phyloP scores from a whole-genome alignment of 2,797 vertebrate species.

The Thamnophis elegans region DNA sequence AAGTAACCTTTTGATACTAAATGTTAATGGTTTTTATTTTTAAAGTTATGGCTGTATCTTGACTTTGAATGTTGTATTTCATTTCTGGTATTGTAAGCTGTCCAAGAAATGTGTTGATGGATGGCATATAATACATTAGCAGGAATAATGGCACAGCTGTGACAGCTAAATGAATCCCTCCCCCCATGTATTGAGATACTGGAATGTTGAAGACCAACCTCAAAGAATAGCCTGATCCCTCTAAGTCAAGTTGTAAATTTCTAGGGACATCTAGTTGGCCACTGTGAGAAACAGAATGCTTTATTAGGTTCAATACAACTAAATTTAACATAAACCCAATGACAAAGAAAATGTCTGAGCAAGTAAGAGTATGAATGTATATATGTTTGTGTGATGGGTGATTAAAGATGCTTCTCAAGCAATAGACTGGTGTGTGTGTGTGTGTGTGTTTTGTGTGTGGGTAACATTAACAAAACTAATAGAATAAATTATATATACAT shows the following conservation, averaged over 20 bases:
- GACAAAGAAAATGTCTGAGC: not conserved
- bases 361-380: not conserved
- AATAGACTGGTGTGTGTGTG: not conserved
- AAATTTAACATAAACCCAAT: not conserved
- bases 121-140: not conserved
- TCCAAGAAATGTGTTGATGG: not conserved
- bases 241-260: not conserved
- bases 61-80: not conserved
- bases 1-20: not conserved
- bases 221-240: not conserved
- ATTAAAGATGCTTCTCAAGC: not conserved
- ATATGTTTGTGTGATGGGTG: not conserved
- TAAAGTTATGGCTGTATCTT: not conserved
- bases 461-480: not conserved
- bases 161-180: not conserved
- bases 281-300: not conserved
- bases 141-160: not conserved
- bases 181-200: not conserved
- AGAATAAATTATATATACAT: not conserved
- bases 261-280: not conserved
- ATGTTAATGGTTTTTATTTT: not conserved
- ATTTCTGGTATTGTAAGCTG: not conserved
- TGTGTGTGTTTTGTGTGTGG: not conserved
- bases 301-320: not conserved
- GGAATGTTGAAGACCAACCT: not conserved